Percentiles rank a stretch among this genome's conserved stretches.
These are phyloP conservation scores for Platerodrilus igneus DNA, from an alignment of 2,888 invertebrate genomes.

Conservation along the genomic window DNA sequence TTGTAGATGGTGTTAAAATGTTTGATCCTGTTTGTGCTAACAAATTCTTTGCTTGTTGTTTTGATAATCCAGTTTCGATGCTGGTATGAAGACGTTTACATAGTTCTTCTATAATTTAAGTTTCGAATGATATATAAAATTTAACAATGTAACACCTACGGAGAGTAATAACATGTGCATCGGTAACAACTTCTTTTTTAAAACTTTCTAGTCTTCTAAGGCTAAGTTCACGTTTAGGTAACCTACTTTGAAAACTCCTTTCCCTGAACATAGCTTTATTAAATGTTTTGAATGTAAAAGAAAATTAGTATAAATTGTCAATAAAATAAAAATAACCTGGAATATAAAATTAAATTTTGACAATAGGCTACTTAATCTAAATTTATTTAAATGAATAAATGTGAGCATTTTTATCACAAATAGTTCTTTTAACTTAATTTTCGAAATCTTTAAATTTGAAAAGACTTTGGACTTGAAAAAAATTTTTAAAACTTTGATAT, in stretches of 20 bases:
- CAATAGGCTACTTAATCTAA: too few species aligned
- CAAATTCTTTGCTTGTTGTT: conserved; percentile 54
- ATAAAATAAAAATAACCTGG: not conserved
- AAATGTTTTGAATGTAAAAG: not conserved
- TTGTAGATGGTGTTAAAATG: conserved; percentile 66
- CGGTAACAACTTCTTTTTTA: conserved; percentile 56
- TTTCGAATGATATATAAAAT: not conserved
- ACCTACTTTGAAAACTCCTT: conserved; percentile 1
- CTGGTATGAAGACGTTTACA: conserved; percentile 44
- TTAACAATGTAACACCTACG: conserved; percentile 15
- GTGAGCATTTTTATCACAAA: too few species aligned
- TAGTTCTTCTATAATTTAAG: conserved; percentile 38
- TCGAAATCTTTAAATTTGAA: too few species aligned
- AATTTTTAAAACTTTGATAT: too few species aligned
- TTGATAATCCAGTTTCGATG: conserved; percentile 55
- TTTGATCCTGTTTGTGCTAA: conserved; percentile 64
- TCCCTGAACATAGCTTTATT: conserved; percentile 1
- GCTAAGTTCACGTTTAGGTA: conserved; percentile 41
- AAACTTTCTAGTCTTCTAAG: conserved; percentile 50
- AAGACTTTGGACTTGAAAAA: too few species aligned
- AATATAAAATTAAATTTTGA: too few species aligned
- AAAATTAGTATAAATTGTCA: conserved; percentile 1
- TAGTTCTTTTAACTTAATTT: too few species aligned
- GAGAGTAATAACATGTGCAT: conserved; percentile 51
- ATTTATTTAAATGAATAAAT: too few species aligned